Percentiles rank a stretch among this genome's conserved stretches.
Conservation (phyloP, 2,888 invertebrate species). For the Conistra vaccinii region DNA sequence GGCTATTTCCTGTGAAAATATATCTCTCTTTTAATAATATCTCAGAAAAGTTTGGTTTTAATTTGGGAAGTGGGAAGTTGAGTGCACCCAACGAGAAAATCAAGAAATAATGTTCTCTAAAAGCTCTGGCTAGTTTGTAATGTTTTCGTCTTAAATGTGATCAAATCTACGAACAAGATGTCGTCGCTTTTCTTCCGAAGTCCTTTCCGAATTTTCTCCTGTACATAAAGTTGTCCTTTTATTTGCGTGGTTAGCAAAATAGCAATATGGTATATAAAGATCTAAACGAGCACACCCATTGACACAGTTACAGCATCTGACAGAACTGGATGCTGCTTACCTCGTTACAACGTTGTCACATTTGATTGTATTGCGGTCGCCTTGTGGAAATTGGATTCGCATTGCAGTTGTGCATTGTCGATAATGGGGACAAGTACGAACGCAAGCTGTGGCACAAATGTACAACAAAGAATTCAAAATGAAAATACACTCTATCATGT, state of each 20-base stretch:
- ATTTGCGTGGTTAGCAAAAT: slow-evolving; percentile 39
- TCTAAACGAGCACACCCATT: slow-evolving; percentile 42
- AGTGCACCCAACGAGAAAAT: slow-evolving; percentile 21
- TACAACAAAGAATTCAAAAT: slow-evolving; percentile 21
- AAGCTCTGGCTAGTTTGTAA: slow-evolving; percentile 14
- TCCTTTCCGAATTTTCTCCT: slow-evolving; percentile 14
- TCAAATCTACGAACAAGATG: slow-evolving; percentile 1
- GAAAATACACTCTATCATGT: slow-evolving; percentile 17
- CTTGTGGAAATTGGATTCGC: slow-evolving; percentile 61
- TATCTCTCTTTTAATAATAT: slow-evolving; percentile 13
- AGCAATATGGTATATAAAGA: slow-evolving; percentile 20
- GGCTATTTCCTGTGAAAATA: slow-evolving; percentile 29
- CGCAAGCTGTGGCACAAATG: slow-evolving; percentile 31
- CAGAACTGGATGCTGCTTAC: slow-evolving; percentile 54
- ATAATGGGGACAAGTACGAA: slow-evolving; percentile 51
- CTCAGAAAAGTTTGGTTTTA: slow-evolving; percentile 36
- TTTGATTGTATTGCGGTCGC: slow-evolving; percentile 62
- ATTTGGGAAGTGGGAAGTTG: slow-evolving; percentile 18
- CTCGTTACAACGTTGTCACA: slow-evolving; percentile 60
- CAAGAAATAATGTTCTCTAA: neutral
- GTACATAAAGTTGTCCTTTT: slow-evolving; percentile 38
- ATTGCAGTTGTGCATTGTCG: slow-evolving; percentile 55
- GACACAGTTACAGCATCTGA: slow-evolving; percentile 68
- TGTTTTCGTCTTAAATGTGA: neutral
- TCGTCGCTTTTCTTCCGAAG: slow-evolving; percentile 18